Evolutionary conservation across 2,113 vertebrate species (phyloP).

Genomic region (Sander lucioperca): DNA sequence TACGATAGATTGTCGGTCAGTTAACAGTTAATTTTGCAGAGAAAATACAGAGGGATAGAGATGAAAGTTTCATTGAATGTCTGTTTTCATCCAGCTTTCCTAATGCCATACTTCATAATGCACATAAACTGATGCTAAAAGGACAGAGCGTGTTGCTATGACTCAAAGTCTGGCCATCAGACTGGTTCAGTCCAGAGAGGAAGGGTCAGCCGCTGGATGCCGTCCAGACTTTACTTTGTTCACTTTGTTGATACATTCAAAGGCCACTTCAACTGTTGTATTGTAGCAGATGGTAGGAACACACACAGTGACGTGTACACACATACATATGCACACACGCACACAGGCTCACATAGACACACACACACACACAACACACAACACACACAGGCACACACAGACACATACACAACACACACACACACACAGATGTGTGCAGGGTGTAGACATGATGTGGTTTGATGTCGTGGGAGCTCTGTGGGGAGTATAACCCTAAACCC

Average conservation of each 20-base stretch:
- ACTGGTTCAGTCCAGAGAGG: too few relatives aligned
- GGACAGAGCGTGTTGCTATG: too few relatives aligned
- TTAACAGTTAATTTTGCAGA: too few relatives aligned
- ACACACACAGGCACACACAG: slow-evolving; percentile 48
- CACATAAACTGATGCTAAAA: too few relatives aligned
- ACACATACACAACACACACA: slow-evolving; percentile 28
- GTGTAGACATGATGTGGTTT: slow-evolving; percentile 48
- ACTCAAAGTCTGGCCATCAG: too few relatives aligned
- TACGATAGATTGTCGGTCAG: too few relatives aligned
- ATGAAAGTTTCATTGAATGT: too few relatives aligned
- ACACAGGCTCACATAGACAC: slow-evolving; percentile 48
- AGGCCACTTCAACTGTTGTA: slow-evolving; percentile 56
- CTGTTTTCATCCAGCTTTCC: too few relatives aligned
- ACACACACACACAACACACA: slow-evolving; percentile 10
- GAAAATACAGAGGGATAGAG: too few relatives aligned
- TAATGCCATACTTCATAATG: too few relatives aligned
- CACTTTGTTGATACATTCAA: slow-evolving; percentile 61
- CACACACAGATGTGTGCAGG: slow-evolving; percentile 28
- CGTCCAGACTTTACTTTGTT: slow-evolving; percentile 15
- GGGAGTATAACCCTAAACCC: slow-evolving; percentile 18
- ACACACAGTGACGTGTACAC: slow-evolving; percentile 53
- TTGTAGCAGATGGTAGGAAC: slow-evolving; percentile 73
- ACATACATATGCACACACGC: slow-evolving; percentile 8
- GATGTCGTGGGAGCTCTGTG: slow-evolving; percentile 78
- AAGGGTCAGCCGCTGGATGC: too few relatives aligned